Evolutionary conservation across 1,140 invertebrate genomes (phyloP).

Genomic region (Papilio dardanus): DNA sequence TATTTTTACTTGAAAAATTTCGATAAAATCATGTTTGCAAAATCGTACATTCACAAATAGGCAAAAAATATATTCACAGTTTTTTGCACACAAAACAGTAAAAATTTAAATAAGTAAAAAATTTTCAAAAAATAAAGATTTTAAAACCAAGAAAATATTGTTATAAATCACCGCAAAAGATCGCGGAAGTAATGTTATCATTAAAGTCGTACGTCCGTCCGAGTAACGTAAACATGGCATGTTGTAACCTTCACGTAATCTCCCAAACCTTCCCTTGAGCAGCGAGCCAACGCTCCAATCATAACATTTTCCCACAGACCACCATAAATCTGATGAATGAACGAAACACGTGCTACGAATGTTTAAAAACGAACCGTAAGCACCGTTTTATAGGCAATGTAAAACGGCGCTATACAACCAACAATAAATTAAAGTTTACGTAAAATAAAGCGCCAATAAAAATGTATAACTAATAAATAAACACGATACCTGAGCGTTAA

Average conservation of each 20-base stretch:
- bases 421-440: constrained; percentile 82
- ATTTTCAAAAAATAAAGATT: not conserved
- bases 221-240: constrained; percentile 41
- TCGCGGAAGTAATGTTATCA: not conserved
- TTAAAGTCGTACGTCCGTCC: constrained; percentile 6
- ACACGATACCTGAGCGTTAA: constrained; percentile 79
- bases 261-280: constrained; percentile 37
- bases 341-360: constrained; percentile 80
- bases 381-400: constrained; percentile 81
- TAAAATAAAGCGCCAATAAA: constrained; percentile 82
- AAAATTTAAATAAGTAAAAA: not conserved
- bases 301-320: constrained; percentile 78
- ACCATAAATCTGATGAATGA: constrained; percentile 82
- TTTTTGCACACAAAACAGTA: not conserved
- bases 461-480: constrained; percentile 83
- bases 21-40: not conserved
- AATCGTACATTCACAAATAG: not conserved
- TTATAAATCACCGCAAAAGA: not conserved
- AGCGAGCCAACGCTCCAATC: constrained; percentile 51
- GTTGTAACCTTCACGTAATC: constrained; percentile 42
- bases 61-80: not conserved
- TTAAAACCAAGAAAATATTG: not conserved
- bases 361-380: constrained; percentile 80
- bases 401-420: constrained; percentile 78
- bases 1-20: not conserved